Evolutionary conservation across 2,797 vertebrate species (phyloP).

Genomic region (Alosa sapidissima): DNA sequence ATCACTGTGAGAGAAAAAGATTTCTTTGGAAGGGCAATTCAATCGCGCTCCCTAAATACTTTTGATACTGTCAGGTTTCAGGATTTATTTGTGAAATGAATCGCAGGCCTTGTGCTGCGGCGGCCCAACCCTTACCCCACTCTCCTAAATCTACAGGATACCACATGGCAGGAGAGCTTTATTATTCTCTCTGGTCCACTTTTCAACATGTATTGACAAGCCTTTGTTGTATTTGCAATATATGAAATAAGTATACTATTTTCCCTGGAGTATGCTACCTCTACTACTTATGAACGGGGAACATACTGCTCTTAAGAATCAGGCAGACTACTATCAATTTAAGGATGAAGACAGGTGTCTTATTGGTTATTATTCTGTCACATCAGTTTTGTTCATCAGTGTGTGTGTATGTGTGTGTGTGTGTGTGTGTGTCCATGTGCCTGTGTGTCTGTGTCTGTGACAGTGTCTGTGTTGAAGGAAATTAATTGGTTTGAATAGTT

Average conservation of each 20-base stretch:
- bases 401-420: neutral
- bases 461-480: neutral
- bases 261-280: too few species aligned
- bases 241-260: neutral
- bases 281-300: neutral
- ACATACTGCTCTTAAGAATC: neutral
- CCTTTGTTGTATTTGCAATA: neutral
- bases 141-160: neutral
- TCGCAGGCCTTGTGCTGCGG: neutral
- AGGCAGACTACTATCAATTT: neutral
- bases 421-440: neutral
- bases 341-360: neutral
- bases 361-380: neutral
- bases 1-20: slow-evolving; percentile 36
- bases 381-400: neutral
- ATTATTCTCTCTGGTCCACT: neutral
- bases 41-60: slow-evolving; percentile 43
- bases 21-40: slow-evolving; percentile 31
- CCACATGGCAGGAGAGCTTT: neutral
- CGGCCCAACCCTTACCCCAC: neutral
- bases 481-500: neutral
- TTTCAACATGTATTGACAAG: neutral
- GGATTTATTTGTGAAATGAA: slow-evolving; percentile 21
- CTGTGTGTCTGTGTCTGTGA: too few species aligned
- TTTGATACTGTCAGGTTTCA: slow-evolving; percentile 39